These are phyloP conservation scores for Lycodopsis pacificus DNA, from an alignment of 2,797 vertebrate species.

Conservation along the genomic window DNA sequence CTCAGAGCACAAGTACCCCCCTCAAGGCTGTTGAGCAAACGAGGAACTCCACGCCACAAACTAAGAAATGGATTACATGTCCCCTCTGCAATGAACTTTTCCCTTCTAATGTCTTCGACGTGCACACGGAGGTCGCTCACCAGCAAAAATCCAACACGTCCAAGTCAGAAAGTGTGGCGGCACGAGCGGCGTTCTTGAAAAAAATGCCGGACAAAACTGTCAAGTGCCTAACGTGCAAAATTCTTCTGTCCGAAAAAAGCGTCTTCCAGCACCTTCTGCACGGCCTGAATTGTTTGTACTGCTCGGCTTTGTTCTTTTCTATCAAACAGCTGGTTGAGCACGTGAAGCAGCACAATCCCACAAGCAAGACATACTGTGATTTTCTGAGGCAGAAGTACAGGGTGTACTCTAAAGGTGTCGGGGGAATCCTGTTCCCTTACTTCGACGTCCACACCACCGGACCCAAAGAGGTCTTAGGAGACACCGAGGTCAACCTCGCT, in stretches of 20 bases:
- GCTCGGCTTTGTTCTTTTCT: conserved; percentile 91
- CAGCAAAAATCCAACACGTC: conserved; percentile 82
- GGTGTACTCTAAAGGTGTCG: conserved; percentile 86
- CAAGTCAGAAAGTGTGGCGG: conserved; percentile 87
- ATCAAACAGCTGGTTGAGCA: conserved; percentile 92
- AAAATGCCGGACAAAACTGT: conserved; percentile 94
- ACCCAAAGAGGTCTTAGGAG: conserved; percentile 90
- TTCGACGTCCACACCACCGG: conserved; percentile 91
- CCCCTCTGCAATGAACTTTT: conserved; percentile 97
- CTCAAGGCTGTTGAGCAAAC: conserved; percentile 79
- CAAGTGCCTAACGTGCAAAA: conserved; percentile 91
- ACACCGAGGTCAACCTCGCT: conserved; percentile 91
- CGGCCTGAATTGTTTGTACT: conserved; percentile 94
- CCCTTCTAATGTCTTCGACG: conserved; percentile 93
- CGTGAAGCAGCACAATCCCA: conserved; percentile 88
- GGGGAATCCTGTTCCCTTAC: conserved; percentile 91
- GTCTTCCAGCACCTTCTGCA: conserved; percentile 94
- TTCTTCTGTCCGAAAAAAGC: conserved; percentile 89
- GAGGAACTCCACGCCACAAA: conserved; percentile 79
- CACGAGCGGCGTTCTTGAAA: conserved; percentile 90
- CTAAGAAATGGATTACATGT: conserved; percentile 98
- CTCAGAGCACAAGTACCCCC: conserved; percentile 81
- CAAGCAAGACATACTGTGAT: conserved; percentile 88
- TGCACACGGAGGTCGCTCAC: conserved; percentile 94
- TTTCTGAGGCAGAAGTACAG: conserved; percentile 92